These are phyloP conservation scores for Carassius auratus DNA, from an alignment of 2,113 vertebrate species.

Conservation along the genomic window DNA sequence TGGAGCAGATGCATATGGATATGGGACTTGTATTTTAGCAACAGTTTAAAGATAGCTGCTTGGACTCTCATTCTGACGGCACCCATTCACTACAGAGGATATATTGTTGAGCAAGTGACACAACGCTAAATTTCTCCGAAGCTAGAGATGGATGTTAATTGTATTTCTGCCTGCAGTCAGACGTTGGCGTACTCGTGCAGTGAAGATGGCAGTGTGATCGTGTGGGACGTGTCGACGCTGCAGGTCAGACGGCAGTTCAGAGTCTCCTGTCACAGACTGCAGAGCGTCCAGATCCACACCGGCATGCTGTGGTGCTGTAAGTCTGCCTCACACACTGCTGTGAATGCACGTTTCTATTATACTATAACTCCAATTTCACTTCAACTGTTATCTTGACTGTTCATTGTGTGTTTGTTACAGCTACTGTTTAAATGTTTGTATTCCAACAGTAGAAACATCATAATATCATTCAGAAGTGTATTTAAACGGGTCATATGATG, in stretches of 20 bases:
- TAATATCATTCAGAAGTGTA: neutral
- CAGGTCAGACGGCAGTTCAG: conserved; percentile 80
- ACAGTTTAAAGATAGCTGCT: too few relatives aligned
- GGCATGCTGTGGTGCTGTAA: conserved; percentile 89
- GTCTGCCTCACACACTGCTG: conserved; percentile 62
- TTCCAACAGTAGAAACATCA: neutral
- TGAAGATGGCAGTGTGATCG: conserved; percentile 83
- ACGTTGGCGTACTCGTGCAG: conserved; percentile 91
- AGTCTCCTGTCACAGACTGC: conserved; percentile 78
- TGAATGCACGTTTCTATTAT: neutral
- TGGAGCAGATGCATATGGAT: too few relatives aligned
- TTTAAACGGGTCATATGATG: too few relatives aligned
- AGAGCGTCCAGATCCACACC: conserved; percentile 73
- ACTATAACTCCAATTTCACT: neutral
- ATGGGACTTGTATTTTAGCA: too few relatives aligned
- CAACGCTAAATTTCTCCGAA: neutral
- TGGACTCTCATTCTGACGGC: neutral
- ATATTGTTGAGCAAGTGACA: neutral
- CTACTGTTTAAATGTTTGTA: neutral
- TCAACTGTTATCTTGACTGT: too few relatives aligned
- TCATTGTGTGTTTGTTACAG: neutral
- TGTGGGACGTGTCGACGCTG: conserved; percentile 86
- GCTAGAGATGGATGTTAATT: too few relatives aligned
- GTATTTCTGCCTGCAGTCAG: conserved; percentile 37
- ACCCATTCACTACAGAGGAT: neutral